phyloP scores from a whole-genome alignment of 2,888 invertebrate species.

The Tenthredo notha region DNA sequence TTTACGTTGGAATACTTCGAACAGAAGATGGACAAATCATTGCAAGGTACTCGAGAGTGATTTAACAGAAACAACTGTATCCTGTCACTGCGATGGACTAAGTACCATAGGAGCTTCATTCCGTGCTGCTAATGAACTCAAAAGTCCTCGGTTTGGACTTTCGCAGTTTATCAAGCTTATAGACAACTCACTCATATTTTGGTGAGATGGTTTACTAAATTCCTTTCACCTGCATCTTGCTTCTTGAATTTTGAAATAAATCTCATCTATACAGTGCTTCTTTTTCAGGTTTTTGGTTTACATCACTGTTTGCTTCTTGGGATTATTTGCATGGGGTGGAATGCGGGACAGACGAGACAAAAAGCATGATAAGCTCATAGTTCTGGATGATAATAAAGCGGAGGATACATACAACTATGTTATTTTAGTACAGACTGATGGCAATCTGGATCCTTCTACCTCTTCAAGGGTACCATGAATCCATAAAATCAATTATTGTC shows the following conservation, averaged over 20 bases:
- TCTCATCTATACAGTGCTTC: background rate
- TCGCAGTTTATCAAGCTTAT: constrained; percentile 19
- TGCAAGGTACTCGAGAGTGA: constrained; percentile 41
- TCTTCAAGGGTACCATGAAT: constrained; percentile 30
- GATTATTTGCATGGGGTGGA: constrained; percentile 43
- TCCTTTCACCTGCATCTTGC: background rate
- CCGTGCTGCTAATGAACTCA: background rate
- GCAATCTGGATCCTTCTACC: constrained; percentile 39
- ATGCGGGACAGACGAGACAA: constrained; percentile 42
- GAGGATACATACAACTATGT: constrained; percentile 46
- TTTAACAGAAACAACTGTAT: constrained; percentile 36
- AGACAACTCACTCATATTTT: constrained; percentile 44
- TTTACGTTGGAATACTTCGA: constrained; percentile 38
- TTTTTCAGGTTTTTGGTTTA: constrained; percentile 42
- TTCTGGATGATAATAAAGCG: constrained; percentile 39
- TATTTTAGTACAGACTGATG: constrained; percentile 33
- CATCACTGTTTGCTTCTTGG: constrained; percentile 40
- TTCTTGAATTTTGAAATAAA: background rate
- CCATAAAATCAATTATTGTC: background rate
- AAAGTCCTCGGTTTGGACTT: background rate
- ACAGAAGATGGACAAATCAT: constrained; percentile 23
- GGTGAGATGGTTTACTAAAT: constrained; percentile 6
- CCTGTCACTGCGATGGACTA: constrained; percentile 48
- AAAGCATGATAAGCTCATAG: constrained; percentile 23
- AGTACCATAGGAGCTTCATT: constrained; percentile 51